Percentiles rank a stretch among this genome's conserved stretches.
These are phyloP conservation scores for Phenganax subtilis DNA, from an alignment of 92 coral and sea anemone species.

Conservation along the genomic window DNA sequence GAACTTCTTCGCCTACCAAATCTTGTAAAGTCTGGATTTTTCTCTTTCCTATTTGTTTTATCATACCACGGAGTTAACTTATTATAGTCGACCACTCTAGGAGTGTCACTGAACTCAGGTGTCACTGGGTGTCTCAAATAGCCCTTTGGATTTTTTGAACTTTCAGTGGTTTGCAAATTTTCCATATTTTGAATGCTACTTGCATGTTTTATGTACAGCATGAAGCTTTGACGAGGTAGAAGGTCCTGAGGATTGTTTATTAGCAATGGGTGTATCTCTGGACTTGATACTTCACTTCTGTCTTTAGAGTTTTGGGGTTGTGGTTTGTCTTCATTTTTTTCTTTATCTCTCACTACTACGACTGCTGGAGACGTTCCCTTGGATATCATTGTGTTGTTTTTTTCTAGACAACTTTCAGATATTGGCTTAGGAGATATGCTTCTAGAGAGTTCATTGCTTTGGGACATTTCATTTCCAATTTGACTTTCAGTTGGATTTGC, in stretches of 20 bases:
- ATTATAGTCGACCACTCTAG: conserved; percentile 9
- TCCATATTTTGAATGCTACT: background rate
- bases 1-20: conserved; percentile 36
- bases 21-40: conserved; percentile 8
- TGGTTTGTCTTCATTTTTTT: background rate
- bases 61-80: conserved; percentile 18
- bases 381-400: background rate
- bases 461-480: background rate
- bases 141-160: background rate
- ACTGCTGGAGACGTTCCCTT: background rate
- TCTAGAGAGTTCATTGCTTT: background rate
- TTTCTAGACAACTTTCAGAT: conserved; percentile 1
- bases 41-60: background rate
- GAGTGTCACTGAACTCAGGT: background rate
- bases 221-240: background rate
- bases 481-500: background rate
- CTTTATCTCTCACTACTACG: background rate
- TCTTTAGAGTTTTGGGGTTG: background rate
- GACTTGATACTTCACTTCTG: conserved; percentile 7
- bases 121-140: background rate
- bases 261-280: conserved; percentile 3
- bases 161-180: background rate
- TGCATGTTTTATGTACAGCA: background rate
- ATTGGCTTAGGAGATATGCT: conserved; percentile 5
- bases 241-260: background rate